A percentile compares a stretch with the other conserved stretches of the same genome.
Conservation (phyloP, 1,140 invertebrate genomes). For the Drosophila repleta region DNA sequence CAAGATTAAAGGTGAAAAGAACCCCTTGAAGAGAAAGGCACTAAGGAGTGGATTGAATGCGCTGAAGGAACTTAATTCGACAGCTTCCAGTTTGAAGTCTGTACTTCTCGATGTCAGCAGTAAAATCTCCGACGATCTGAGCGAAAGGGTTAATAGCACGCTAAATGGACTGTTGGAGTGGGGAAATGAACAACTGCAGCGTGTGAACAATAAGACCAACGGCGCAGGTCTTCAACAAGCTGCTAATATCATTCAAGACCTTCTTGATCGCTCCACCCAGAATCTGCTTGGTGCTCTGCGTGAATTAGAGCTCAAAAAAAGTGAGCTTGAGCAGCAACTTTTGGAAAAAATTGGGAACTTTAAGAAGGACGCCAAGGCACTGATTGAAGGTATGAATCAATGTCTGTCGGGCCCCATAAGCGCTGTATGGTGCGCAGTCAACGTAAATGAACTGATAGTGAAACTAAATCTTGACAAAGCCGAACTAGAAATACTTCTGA, state of each 20-base stretch:
- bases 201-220: slow-evolving; percentile 28
- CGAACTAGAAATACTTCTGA: neutral
- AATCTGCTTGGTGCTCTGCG: slow-evolving; percentile 20
- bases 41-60: slow-evolving; percentile 5
- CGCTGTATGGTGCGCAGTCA: neutral
- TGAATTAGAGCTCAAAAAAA: slow-evolving; percentile 11
- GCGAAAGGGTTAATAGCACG: neutral
- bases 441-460: neutral
- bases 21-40: neutral
- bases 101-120: slow-evolving; percentile 11
- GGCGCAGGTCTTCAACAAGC: slow-evolving; percentile 24
- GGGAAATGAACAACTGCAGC: slow-evolving; percentile 36
- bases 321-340: slow-evolving; percentile 21
- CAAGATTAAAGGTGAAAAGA: neutral
- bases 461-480: neutral
- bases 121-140: slow-evolving; percentile 6
- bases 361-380: neutral
- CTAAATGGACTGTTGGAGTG: slow-evolving; percentile 25
- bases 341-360: neutral
- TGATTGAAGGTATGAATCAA: slow-evolving; percentile 10
- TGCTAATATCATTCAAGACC: slow-evolving; percentile 14
- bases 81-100: neutral
- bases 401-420: neutral
- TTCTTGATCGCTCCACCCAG: slow-evolving; percentile 4
- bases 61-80: slow-evolving; percentile 13